Evolutionary conservation across 2,888 invertebrate genomes (phyloP), one percentile per base, ranked within the genome.

Genomic region (Steinernema carpocapsae): DNA sequence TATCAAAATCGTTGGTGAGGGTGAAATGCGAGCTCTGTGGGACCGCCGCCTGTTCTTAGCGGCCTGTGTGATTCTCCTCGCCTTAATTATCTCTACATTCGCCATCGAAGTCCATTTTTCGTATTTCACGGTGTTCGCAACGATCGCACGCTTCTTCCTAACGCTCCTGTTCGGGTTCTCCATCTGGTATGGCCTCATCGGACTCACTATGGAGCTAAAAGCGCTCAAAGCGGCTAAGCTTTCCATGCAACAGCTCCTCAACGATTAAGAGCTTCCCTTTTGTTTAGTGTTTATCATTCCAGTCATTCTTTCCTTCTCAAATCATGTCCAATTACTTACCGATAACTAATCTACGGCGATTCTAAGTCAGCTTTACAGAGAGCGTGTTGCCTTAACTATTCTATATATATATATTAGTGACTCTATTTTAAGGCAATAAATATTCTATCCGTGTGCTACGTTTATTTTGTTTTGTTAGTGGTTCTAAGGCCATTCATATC

Each of bases 211-310:
- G 73, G 87, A 87, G 72, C 73, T 82, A 73, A 87, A 87, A 73
- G 84, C 86, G 3, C 75, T 87, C 45, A 84, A 85, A 73, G 87
- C 84, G n/a, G 82, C 87, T 19, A 87, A 85, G 76, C 81, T 79
- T 48, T 72, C 80, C 48, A 83, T 83, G 74, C 77, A 78, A n/a
- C 78, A 83, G 72, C 76, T 82, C 46, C 78, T 82, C 73, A 82
- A 79, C 74, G 79, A 77, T 17, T 76, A 12, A 26, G n/a, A 7
- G 76, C 74, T 70, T 48, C 4, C 48, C 52, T 71, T 56, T 32
- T 22, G n/a, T 56, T 22, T 32, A 2, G 32, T 64, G 17, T 48
- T 4, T 46, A 26, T 19, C n/a, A n/a, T 72, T 24, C 24, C 26
- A 56, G 56, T 17, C 56, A 56, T 56, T 56, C 56, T 26, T 70